Evolutionary conservation across 2,113 vertebrate species (phyloP), one percentile per base, ranked within the genome.

Genomic region (Tursiops truncatus): DNA sequence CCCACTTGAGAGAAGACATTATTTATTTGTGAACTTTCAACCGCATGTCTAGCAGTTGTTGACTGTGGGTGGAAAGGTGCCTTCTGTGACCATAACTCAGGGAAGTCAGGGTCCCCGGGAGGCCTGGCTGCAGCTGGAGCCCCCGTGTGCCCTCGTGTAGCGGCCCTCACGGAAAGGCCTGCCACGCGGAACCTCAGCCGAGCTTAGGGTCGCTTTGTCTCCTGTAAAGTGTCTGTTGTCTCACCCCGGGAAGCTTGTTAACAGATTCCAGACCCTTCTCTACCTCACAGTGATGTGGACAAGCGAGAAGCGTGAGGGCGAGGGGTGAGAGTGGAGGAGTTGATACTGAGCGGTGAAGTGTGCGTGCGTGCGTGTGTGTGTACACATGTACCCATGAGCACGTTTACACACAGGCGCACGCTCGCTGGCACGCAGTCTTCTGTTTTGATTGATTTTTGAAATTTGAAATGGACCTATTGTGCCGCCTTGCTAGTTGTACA

Each of bases 1-100:
- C 33, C 74, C 11, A 0, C n/a, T 28, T 9, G 0, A 3, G 0
- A 0, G 92, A 38, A 65, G 33, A 41, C 14, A 33, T 26, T 6
- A 4, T 8, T 88, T 2, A 6, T 13, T 3, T 13, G 9, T 3
- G 36, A 53, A 0, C 33, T 50, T 26, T 41, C 10, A 11, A 6
- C 53, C 28, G 25, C 7, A 15, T 47, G 8, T 38, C 71, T 81
- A 15, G 62, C 3, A 44, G 47, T 17, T 1, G 11, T 20, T 38
- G 12, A 1, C 0, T 1, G 21, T 5, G 23, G 20, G 8, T 31
- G 28, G 17, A 12, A n/a, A 38, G 23, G 80, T 53, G 2, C 11
- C 44, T 33, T 21, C 13, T 62, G 12, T 11, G 85, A 12, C 41
- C 18, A 2, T 3, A 1, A 17, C 10, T 38, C 15, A 8, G 17